Conservation (phyloP, 2,797 vertebrate genomes). For the Poecilia gillii region DNA sequence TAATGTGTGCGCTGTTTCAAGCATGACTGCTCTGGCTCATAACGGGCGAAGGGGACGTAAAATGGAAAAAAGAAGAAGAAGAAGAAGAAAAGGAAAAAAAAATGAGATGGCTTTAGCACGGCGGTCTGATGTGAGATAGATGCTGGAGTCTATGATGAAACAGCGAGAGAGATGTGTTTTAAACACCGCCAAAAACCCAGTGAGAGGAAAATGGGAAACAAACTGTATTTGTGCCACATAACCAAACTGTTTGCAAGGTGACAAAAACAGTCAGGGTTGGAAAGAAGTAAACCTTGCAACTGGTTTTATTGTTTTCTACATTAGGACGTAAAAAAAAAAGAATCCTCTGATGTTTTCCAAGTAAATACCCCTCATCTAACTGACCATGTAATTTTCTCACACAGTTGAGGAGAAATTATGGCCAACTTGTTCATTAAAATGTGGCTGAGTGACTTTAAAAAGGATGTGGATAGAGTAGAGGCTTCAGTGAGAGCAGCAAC, state of each 20-base stretch:
- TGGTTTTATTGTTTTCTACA: background rate
- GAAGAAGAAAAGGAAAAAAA: slow-evolving; percentile 2
- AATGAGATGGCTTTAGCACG: slow-evolving; percentile 48
- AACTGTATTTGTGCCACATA: slow-evolving; percentile 1
- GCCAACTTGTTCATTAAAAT: background rate
- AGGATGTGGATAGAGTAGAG: background rate
- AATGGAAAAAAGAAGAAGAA: slow-evolving; percentile 37
- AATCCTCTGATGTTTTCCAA: background rate
- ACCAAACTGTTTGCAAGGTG: slow-evolving; percentile 2
- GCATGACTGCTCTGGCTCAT: slow-evolving; percentile 61
- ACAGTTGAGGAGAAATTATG: background rate
- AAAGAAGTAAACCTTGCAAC: background rate
- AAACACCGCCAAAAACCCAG: slow-evolving; percentile 20
- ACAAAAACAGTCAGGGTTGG: slow-evolving; percentile 1
- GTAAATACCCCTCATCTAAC: background rate
- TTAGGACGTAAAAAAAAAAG: background rate
- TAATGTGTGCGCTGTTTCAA: slow-evolving; percentile 65
- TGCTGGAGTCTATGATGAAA: slow-evolving; percentile 16
- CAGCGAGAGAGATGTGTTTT: slow-evolving; percentile 18
- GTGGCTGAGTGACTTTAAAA: background rate
- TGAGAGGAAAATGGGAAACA: slow-evolving; percentile 12
- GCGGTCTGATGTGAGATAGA: slow-evolving; percentile 49
- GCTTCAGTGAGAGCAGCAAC: background rate
- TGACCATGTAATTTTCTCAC: background rate
- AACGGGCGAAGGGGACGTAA: slow-evolving; percentile 54